These are phyloP conservation scores for Trichoplusia ni DNA, from an alignment of 1,140 invertebrate species.

Conservation along the genomic window DNA sequence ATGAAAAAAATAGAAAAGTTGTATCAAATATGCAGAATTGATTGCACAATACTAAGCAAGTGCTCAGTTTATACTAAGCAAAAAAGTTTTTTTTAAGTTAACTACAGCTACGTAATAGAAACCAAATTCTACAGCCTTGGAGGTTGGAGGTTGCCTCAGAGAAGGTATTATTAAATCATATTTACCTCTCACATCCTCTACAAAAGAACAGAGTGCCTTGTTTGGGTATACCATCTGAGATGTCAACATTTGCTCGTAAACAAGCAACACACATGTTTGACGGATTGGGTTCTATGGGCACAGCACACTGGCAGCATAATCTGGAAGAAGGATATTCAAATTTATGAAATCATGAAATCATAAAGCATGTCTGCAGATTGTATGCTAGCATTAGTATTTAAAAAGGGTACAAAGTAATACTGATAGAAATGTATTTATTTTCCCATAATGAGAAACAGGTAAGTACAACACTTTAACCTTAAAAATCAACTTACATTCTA, in stretches of 20 bases:
- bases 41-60: no score
- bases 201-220: constrained; percentile 95
- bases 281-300: constrained; percentile 94
- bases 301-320: constrained; percentile 92
- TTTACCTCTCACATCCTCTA: constrained; percentile 92
- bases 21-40: no score
- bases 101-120: no score
- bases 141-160: no score
- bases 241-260: constrained; percentile 94
- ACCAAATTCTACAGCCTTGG: no score
- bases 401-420: neutral
- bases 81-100: no score
- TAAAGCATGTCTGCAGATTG: neutral
- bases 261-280: constrained; percentile 99
- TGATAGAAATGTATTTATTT: neutral
- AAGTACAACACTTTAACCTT: constrained; percentile 39
- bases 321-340: constrained; percentile 67
- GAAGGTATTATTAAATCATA: neutral
- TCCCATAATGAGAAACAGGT: no score
- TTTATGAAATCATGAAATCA: neutral
- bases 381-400: neutral
- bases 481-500: constrained; percentile 59
- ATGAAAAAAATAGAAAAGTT: no score
- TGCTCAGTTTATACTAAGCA: no score
- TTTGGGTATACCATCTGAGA: constrained; percentile 98